Evolutionary conservation across 2,113 vertebrate species (phyloP).

Genomic region (Cinclus mexicanus): DNA sequence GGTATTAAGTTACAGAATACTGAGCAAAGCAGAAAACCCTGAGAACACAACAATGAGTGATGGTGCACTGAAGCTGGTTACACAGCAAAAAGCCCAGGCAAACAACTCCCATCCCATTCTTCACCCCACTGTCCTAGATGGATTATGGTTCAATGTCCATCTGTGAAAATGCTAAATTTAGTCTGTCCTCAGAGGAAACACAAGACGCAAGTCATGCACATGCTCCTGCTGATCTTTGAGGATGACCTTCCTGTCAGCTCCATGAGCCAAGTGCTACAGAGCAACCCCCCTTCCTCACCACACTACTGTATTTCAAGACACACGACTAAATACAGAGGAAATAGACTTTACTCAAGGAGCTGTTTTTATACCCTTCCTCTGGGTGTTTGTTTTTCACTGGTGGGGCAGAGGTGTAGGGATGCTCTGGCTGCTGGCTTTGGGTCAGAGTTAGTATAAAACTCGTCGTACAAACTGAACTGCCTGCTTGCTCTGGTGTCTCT

Average conservation of each 20-base stretch:
- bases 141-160: not conserved
- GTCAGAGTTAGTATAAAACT: not conserved
- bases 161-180: slow-evolving; percentile 61
- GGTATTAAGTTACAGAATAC: not conserved
- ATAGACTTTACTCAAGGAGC: not conserved
- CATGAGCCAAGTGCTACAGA: not conserved
- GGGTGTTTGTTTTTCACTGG: not conserved
- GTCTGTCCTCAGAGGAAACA: slow-evolving; percentile 36
- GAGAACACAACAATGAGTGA: not conserved
- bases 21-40: not conserved
- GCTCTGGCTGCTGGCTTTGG: not conserved
- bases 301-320: not conserved
- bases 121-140: not conserved
- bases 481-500: not conserved
- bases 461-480: not conserved
- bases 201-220: slow-evolving; percentile 11
- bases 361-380: not conserved
- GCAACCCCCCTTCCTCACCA: not conserved
- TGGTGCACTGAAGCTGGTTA: not conserved
- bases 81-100: not conserved
- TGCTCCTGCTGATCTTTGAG: not conserved
- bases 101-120: not conserved
- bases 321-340: not conserved
- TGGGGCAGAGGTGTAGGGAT: not conserved
- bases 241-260: slow-evolving; percentile 36